Base-by-base conservation (phyloP, 2,797 vertebrate genomes). In the Onychomys leucogaster region DNA sequence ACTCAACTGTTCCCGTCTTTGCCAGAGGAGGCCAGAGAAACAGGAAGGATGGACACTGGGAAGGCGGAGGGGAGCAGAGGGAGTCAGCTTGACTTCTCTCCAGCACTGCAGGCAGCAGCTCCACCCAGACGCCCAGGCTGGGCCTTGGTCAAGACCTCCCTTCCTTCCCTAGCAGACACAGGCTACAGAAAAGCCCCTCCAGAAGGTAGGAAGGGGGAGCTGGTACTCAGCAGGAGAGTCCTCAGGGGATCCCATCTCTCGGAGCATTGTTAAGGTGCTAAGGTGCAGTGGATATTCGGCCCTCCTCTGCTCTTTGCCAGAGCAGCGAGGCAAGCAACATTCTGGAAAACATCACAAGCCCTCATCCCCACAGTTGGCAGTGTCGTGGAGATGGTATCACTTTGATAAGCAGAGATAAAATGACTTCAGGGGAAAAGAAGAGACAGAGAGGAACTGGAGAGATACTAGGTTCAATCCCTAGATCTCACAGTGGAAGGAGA, bases 31-130 rank as follows among this genome's bases (percentile, higher is more conserved):
- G 67, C 85, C 37, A 57, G 71, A 65, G 81, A 76, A 69, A 87
- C 67, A 76, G 57, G 77, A 80, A n/a, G 76, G 55, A 67, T 86
- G 61, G 80, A 57, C 19, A 61, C 55, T 43, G 43, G 76, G 37
- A 69, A 27, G 16, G 27, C 9, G 41, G 37, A 2, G 19, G 23
- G 6, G 77, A 9, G 0, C 34, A n/a, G 37, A 11, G 77, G 0
- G 94, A 83, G 92, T 94, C 80, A 90, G 67, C 25, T 94, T 96
- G 95, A 78, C 81, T 77, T 94, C 59, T n/a, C 46, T 75, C 85
- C 90, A 83, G 41, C n/a, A 11, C 89, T n/a, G 29, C 90, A 90
- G 94, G 91, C 76, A 83, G 19, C 77, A 25, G 17, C 55, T 94
- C 81, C 61, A 49, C 67, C 59, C 13, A 92, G 95, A 73, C 49